A percentile compares a stretch with the other conserved stretches of the same genome.
These are phyloP conservation scores for Tachina fera DNA, from an alignment of 2,888 invertebrate species.

Conservation along the genomic window DNA sequence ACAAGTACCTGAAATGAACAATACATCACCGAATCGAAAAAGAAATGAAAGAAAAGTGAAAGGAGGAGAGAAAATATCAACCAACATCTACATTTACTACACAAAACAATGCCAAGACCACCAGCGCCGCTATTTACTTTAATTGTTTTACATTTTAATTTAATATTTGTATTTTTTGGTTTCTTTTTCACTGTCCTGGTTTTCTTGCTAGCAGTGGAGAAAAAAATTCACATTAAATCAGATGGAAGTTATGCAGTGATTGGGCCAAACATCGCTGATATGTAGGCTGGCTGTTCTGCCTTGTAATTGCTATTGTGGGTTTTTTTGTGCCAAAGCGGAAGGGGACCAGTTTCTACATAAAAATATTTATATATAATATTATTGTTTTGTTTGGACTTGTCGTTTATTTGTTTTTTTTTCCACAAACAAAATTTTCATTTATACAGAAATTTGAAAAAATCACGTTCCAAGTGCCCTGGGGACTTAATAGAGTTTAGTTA, in stretches of 20 bases:
- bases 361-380: slow-evolving; percentile 46
- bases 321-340: slow-evolving; percentile 37
- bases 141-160: slow-evolving; percentile 67
- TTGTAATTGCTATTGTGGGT: slow-evolving; percentile 29
- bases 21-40: not conserved
- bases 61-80: not conserved
- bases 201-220: not conserved
- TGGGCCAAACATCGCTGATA: not conserved
- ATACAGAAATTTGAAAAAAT: slow-evolving; percentile 59
- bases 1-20: slow-evolving; percentile 1
- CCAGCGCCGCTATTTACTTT: slow-evolving; percentile 66
- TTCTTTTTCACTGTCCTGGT: not conserved
- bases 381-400: slow-evolving; percentile 52
- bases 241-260: not conserved
- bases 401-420: slow-evolving; percentile 13
- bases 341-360: slow-evolving; percentile 22
- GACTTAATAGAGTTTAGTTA: slow-evolving; percentile 52
- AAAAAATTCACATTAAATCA: slow-evolving; percentile 17
- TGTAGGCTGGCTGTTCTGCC: slow-evolving; percentile 26
- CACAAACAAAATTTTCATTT: slow-evolving; percentile 40
- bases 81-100: slow-evolving; percentile 19
- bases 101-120: slow-evolving; percentile 48
- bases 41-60: not conserved
- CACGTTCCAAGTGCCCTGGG: slow-evolving; percentile 59
- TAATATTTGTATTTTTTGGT: slow-evolving; percentile 20